Conservation (phyloP, 2,888 invertebrate genomes). For the Gari tellinella region DNA sequence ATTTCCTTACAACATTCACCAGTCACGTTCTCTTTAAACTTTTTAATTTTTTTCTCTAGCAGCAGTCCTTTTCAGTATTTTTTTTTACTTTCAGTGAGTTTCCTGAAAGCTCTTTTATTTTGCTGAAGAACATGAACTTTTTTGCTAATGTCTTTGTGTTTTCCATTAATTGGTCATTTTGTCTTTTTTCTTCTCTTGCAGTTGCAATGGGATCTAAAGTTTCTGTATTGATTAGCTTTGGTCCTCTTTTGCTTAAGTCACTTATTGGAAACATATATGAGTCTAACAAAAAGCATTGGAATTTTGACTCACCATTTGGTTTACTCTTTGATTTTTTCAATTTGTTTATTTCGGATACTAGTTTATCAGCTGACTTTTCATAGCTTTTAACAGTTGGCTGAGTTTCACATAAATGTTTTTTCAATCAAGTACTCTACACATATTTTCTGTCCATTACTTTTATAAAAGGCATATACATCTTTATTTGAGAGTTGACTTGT, state of each 20-base stretch:
- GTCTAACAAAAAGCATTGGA: background rate
- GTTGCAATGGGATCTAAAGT: background rate
- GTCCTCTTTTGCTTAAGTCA: conserved; percentile 5
- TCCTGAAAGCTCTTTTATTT: background rate
- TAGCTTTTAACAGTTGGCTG: background rate
- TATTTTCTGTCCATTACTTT: background rate
- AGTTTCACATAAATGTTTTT: background rate
- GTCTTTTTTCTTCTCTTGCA: conserved; percentile 4
- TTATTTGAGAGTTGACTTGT: background rate
- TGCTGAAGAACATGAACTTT: background rate
- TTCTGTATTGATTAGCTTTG: background rate
- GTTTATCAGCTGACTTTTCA: conserved; percentile 1
- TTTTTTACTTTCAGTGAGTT: conserved; percentile 8
- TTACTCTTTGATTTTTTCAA: conserved; percentile 18
- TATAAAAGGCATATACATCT: conserved; percentile 1
- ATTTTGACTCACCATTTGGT: conserved; percentile 12
- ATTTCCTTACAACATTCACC: background rate
- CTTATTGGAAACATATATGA: conserved; percentile 8
- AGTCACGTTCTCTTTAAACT: conserved; percentile 20
- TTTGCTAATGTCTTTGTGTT: conserved; percentile 2
- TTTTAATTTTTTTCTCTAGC: conserved; percentile 24
- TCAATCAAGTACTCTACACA: background rate
- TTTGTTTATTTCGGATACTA: conserved; percentile 1
- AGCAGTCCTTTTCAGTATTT: conserved; percentile 16
- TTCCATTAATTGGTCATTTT: conserved; percentile 9